A percentile compares a stretch with the other conserved stretches of the same genome.
These are phyloP conservation scores for Notechis scutatus DNA, from an alignment of 2,113 vertebrate species.

Conservation along the genomic window DNA sequence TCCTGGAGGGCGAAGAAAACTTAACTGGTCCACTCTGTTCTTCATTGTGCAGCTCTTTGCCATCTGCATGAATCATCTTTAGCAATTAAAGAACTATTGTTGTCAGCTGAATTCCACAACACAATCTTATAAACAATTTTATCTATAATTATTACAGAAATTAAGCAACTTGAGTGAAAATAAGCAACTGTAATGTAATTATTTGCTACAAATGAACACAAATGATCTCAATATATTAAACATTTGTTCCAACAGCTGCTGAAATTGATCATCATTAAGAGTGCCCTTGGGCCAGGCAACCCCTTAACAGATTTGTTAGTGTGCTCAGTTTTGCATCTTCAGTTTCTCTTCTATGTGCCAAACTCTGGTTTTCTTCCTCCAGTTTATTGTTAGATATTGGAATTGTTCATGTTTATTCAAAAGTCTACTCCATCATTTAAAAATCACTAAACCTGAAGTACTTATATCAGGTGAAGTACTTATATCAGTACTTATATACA, in stretches of 20 bases:
- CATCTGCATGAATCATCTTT: not conserved
- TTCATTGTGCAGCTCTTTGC: not conserved
- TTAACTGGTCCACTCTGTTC: not conserved
- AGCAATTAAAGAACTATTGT: not conserved
- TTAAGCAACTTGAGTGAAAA: slow-evolving; percentile 57
- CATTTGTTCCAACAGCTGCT: slow-evolving; percentile 45
- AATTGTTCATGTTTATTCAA: not conserved
- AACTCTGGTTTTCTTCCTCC: not conserved
- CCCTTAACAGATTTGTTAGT: slow-evolving; percentile 15
- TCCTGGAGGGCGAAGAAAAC: not conserved
- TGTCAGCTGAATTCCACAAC: not conserved
- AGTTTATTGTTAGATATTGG: not conserved
- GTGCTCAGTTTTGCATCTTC: not conserved
- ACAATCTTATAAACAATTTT: slow-evolving; percentile 40
- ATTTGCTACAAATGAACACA: slow-evolving; percentile 61
- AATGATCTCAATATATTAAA: slow-evolving; percentile 48
- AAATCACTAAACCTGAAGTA: not conserved
- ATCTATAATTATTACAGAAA: slow-evolving; percentile 58
- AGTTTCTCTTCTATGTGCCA: not conserved
- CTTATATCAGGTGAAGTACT: not conserved
- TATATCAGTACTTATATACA: not conserved
- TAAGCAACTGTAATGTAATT: slow-evolving; percentile 54
- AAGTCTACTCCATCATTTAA: not conserved
- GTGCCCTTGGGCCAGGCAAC: not conserved
- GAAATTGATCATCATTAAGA: slow-evolving; percentile 58